These are phyloP conservation scores for Lucinisca nassula DNA, from an alignment of 2,888 invertebrate genomes.

Conservation along the genomic window DNA sequence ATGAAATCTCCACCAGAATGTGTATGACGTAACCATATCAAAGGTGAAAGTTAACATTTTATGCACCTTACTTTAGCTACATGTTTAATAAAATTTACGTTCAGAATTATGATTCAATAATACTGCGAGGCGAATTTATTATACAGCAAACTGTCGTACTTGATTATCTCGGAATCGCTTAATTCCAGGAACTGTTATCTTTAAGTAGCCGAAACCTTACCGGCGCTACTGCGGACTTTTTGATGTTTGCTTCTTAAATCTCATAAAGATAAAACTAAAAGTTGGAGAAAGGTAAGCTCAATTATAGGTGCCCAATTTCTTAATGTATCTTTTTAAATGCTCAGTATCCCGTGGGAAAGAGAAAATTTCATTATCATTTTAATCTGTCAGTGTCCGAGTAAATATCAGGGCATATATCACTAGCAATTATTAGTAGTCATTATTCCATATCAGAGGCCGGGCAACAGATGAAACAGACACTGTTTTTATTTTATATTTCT, in stretches of 20 bases:
- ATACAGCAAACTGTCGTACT: background rate
- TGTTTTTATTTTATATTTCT: background rate
- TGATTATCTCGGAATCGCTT: constrained; percentile 1
- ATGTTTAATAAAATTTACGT: no score
- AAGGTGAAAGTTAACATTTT: no score
- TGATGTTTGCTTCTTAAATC: background rate
- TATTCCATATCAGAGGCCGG: background rate
- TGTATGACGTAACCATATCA: no score
- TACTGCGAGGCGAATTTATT: no score
- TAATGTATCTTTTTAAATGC: constrained; percentile 1
- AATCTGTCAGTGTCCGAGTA: background rate
- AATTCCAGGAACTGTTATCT: constrained; percentile 3
- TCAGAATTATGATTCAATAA: no score
- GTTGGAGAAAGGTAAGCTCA: background rate
- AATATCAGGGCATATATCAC: constrained; percentile 9
- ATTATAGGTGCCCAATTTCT: constrained; percentile 16
- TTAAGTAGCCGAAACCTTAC: constrained; percentile 4
- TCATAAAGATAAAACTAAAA: constrained; percentile 11
- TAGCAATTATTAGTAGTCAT: constrained; percentile 17
- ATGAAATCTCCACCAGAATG: no score
- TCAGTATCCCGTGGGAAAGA: background rate
- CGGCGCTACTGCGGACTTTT: constrained; percentile 9
- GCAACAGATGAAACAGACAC: constrained; percentile 1
- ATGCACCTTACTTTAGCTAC: no score
- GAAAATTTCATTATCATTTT: background rate